Percentiles rank a stretch among this genome's conserved stretches.
phyloP scores from a whole-genome alignment of 2,888 invertebrate genomes.

The Phlogophora meticulosa region DNA sequence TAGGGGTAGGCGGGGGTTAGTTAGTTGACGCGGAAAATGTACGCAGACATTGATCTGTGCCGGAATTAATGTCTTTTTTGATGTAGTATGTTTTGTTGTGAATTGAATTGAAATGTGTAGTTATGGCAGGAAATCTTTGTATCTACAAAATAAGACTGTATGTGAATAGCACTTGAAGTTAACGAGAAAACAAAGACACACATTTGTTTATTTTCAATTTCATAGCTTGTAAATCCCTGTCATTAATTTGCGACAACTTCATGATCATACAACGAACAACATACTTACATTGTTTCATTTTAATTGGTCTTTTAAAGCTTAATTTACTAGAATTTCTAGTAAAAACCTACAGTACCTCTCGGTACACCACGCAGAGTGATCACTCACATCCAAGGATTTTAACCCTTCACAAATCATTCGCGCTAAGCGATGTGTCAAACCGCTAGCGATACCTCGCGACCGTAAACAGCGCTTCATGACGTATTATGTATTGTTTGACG shows the following conservation, averaged over 20 bases:
- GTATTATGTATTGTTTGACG: constrained; percentile 85
- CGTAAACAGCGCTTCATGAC: constrained; percentile 85
- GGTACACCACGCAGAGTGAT: constrained; percentile 54
- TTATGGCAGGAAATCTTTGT: constrained; percentile 14
- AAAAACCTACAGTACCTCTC: constrained; percentile 13
- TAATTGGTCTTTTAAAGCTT: neutral
- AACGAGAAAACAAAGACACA: neutral
- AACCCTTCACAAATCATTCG: constrained; percentile 85
- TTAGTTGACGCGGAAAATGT: constrained; percentile 56
- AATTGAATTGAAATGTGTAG: neutral
- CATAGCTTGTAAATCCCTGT: neutral
- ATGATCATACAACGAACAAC: constrained; percentile 13
- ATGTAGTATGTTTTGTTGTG: neutral
- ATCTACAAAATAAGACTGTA: neutral
- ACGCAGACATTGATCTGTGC: constrained; percentile 53
- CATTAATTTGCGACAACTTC: constrained; percentile 6
- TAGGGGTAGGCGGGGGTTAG: constrained; percentile 53
- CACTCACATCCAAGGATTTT: constrained; percentile 72
- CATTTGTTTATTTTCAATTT: neutral
- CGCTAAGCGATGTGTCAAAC: constrained; percentile 86
- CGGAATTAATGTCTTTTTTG: constrained; percentile 13
- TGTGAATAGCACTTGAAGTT: constrained; percentile 1
- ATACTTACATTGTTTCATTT: neutral
- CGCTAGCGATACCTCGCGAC: constrained; percentile 86
- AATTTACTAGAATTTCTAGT: constrained; percentile 43